Conservation (phyloP, 1,140 invertebrate species). For the Drosophila sp. region DNA sequence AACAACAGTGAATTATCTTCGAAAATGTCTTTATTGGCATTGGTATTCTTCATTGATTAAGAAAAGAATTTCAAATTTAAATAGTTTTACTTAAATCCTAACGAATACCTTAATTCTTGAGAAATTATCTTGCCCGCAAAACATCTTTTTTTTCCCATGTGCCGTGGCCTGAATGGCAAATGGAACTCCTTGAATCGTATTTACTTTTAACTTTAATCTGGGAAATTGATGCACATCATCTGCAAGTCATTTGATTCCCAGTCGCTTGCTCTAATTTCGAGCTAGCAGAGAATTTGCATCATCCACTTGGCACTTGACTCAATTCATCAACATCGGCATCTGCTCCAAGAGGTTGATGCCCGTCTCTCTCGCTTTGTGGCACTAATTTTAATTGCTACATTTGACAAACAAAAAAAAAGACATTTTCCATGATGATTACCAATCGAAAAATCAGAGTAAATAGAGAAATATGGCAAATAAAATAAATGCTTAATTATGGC, state of each 20-base stretch:
- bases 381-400: constrained; percentile 73
- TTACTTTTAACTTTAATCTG: not conserved
- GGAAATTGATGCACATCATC: not conserved
- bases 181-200: not conserved
- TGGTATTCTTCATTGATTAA: too few species aligned
- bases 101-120: too few species aligned
- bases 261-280: constrained; percentile 31
- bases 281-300: constrained; percentile 12
- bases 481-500: constrained; percentile 81
- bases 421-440: constrained; percentile 67
- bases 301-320: constrained; percentile 41
- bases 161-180: not conserved
- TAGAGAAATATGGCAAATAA: constrained; percentile 78
- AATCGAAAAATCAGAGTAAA: constrained; percentile 60
- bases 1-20: too few species aligned
- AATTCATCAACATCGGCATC: constrained; percentile 30
- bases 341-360: constrained; percentile 59
- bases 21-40: too few species aligned
- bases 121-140: too few species aligned
- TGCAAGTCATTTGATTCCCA: constrained; percentile 19
- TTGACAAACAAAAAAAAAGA: constrained; percentile 54
- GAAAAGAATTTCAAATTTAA: too few species aligned
- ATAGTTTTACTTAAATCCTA: too few species aligned
- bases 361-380: constrained; percentile 61
- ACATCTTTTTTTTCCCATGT: not conserved